phyloP scores from a whole-genome alignment of 1,140 invertebrate species.

The Periplaneta americana region DNA sequence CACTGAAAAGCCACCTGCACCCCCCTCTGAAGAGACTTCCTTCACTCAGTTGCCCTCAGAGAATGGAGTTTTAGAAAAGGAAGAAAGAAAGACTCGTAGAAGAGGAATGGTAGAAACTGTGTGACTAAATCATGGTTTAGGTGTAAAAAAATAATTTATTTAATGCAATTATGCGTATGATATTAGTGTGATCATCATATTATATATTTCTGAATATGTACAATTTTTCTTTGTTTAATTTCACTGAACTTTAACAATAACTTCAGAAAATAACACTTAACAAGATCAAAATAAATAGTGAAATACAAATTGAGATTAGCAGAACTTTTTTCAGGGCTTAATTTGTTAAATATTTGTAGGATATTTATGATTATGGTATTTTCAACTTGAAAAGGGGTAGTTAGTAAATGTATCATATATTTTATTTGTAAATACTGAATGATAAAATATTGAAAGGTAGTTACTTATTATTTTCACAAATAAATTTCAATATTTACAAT shows the following conservation, averaged over 20 bases:
- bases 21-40: constrained; percentile 12
- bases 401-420: not conserved
- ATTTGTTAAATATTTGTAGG: not conserved
- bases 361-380: too few relatives aligned
- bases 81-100: constrained; percentile 10
- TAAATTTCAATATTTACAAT: not conserved
- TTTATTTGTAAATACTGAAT: not conserved
- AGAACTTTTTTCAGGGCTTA: not conserved
- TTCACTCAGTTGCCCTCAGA: constrained; percentile 12
- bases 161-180: not conserved
- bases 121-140: not conserved
- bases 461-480: not conserved
- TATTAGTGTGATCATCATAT: not conserved
- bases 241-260: not conserved
- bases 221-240: not conserved
- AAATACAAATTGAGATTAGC: not conserved
- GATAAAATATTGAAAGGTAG: not conserved
- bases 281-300: too few relatives aligned
- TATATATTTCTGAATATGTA: not conserved
- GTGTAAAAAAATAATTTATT: not conserved
- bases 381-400: too few relatives aligned
- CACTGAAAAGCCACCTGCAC: not conserved
- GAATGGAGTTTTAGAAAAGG: not conserved
- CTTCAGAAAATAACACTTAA: too few relatives aligned
- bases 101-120: constrained; percentile 14